Conservation (phyloP, 2,888 invertebrate species). For the Anarsia innoxiella region DNA sequence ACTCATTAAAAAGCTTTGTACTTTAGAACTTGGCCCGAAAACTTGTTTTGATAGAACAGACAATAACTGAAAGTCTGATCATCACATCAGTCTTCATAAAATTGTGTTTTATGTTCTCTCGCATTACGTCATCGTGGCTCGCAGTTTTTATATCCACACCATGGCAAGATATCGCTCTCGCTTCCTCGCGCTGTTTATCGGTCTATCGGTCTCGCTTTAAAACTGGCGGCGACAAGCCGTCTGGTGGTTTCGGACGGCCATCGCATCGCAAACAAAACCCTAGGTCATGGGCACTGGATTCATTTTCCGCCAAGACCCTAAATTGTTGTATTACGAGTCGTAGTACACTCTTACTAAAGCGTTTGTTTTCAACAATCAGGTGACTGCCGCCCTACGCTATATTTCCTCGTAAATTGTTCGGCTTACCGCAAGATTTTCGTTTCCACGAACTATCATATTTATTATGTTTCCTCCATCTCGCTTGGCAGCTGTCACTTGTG, state of each 20-base stretch:
- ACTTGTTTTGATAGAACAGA: constrained; percentile 9
- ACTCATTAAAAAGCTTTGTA: too few species aligned
- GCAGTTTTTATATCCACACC: constrained; percentile 54
- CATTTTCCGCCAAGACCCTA: constrained; percentile 46
- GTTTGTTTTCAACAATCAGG: constrained; percentile 19
- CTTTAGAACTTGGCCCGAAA: not conserved
- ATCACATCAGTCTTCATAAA: constrained; percentile 33
- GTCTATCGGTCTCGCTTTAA: constrained; percentile 48
- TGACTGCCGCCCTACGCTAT: too few species aligned
- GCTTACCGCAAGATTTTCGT: constrained; percentile 24
- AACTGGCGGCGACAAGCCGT: constrained; percentile 70
- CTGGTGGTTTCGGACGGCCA: constrained; percentile 59
- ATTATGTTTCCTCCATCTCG: constrained; percentile 13
- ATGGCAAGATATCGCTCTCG: constrained; percentile 40
- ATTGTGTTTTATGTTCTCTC: constrained; percentile 41
- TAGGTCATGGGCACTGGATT: constrained; percentile 61
- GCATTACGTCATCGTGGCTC: constrained; percentile 48
- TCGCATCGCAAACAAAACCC: constrained; percentile 63
- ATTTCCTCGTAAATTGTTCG: constrained; percentile 23
- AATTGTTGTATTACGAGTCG: constrained; percentile 27
- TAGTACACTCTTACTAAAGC: constrained; percentile 28
- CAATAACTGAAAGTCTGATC: constrained; percentile 33
- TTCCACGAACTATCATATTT: constrained; percentile 22
- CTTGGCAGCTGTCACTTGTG: constrained; percentile 5
- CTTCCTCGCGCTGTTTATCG: constrained; percentile 36